These are phyloP conservation scores for Thomomys bottae DNA, from an alignment of 2,113 vertebrate genomes.

Conservation along the genomic window DNA sequence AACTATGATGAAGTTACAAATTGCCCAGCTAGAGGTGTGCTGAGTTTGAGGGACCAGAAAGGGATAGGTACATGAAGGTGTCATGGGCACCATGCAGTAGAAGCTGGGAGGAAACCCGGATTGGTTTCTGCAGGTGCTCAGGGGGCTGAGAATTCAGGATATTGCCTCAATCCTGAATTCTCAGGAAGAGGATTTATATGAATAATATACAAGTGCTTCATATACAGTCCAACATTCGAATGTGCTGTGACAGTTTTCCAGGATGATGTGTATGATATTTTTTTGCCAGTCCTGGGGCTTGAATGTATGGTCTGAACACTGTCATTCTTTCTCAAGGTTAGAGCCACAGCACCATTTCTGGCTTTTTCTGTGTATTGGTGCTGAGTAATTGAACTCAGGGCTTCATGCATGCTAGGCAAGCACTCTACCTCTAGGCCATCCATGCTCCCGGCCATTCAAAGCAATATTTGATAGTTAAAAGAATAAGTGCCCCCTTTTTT, in stretches of 20 bases:
- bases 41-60: background rate
- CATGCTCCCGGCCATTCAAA: too few species aligned
- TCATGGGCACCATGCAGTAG: background rate
- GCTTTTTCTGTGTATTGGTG: too few species aligned
- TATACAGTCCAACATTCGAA: background rate
- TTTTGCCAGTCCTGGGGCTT: too few species aligned
- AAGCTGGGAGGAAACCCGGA: background rate
- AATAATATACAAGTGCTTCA: background rate
- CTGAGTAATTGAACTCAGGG: too few species aligned
- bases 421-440: too few species aligned
- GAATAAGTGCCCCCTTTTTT: constrained; percentile 40
- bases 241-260: background rate
- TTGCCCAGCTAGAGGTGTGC: background rate
- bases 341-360: too few species aligned
- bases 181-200: background rate
- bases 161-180: background rate
- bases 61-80: background rate
- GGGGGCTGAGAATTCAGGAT: background rate
- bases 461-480: constrained; percentile 5
- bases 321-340: too few species aligned
- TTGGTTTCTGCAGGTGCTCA: background rate
- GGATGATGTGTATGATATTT: too few species aligned
- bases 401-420: too few species aligned
- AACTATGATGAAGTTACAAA: too few species aligned
- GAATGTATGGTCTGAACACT: too few species aligned